phyloP scores from a whole-genome alignment of 2,888 invertebrate species.

The Cyclophora albipunctata region DNA sequence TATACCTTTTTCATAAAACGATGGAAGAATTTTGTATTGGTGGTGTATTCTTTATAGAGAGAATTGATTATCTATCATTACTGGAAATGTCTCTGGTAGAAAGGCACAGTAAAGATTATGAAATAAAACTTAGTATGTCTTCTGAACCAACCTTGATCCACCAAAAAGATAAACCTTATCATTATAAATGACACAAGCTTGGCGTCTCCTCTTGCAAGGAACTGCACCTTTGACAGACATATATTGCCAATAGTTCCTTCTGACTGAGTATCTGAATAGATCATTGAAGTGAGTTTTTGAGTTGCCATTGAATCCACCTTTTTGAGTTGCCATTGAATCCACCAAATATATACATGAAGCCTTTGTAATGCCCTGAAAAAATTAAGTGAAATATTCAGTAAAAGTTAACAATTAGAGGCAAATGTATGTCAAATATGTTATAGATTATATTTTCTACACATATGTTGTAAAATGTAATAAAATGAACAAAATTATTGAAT shows the following conservation, averaged over 20 bases:
- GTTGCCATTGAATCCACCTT: slow-evolving; percentile 89
- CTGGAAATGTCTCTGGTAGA: too few species aligned
- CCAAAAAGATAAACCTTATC: slow-evolving; percentile 89
- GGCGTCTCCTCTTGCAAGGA: slow-evolving; percentile 82
- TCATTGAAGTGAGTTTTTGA: slow-evolving; percentile 88
- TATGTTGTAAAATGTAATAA: too few species aligned
- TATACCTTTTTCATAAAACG: too few species aligned
- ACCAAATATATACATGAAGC: slow-evolving; percentile 90
- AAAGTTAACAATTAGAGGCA: too few species aligned
- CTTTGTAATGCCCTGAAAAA: slow-evolving; percentile 83
- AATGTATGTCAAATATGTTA: too few species aligned
- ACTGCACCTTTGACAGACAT: slow-evolving; percentile 74
- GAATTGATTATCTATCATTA: too few species aligned
- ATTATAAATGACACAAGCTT: slow-evolving; percentile 85
- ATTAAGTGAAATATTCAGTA: neutral
- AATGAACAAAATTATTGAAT: too few species aligned
- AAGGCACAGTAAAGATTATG: too few species aligned
- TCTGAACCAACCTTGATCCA: slow-evolving; percentile 83
- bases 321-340: slow-evolving; percentile 88
- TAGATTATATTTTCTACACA: too few species aligned
- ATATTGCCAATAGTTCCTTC: slow-evolving; percentile 76
- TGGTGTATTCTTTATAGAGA: too few species aligned
- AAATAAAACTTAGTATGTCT: too few species aligned
- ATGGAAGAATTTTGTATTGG: too few species aligned
- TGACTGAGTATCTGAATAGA: slow-evolving; percentile 82